Conservation (phyloP, 2,888 invertebrate species). For the Cephus sareptanus region DNA sequence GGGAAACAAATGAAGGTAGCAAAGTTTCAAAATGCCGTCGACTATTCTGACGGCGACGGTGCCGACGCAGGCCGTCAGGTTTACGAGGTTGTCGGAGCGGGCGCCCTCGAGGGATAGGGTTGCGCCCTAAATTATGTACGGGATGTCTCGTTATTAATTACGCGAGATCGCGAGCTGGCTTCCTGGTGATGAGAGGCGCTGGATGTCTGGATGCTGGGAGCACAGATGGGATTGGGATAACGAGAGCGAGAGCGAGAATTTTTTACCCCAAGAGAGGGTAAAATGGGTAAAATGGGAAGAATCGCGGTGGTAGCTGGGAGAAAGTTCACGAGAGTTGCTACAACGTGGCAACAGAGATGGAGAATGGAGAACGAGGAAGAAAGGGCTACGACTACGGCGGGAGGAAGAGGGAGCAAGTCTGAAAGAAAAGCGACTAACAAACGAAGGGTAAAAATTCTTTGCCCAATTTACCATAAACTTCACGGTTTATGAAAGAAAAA, state of each 20-base stretch:
- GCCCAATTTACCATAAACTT: constrained; percentile 53
- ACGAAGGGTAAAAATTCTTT: constrained; percentile 33
- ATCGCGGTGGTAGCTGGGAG: too few relatives aligned
- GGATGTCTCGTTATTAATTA: constrained; percentile 48
- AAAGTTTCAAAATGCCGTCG: too few relatives aligned
- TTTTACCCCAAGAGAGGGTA: too few relatives aligned
- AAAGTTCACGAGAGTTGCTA: too few relatives aligned
- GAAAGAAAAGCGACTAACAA: constrained; percentile 21
- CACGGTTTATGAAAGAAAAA: constrained; percentile 44
- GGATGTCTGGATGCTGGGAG: too few relatives aligned
- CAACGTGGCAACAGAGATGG: not conserved
- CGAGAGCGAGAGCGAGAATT: too few relatives aligned
- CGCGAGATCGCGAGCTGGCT: constrained; percentile 25
- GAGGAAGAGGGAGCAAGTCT: not conserved
- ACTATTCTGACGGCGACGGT: not conserved
- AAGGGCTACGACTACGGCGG: not conserved
- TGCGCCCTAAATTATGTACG: constrained; percentile 33
- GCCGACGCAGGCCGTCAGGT: not conserved
- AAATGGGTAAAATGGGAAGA: too few relatives aligned
- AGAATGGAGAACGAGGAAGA: not conserved
- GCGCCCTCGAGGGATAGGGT: constrained; percentile 27
- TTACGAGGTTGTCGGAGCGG: not conserved
- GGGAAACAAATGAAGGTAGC: too few relatives aligned
- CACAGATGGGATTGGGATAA: too few relatives aligned
- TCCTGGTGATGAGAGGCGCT: too few relatives aligned